Base-by-base conservation (phyloP, 2,797 vertebrate genomes). In the Nyctalus aviator region DNA sequence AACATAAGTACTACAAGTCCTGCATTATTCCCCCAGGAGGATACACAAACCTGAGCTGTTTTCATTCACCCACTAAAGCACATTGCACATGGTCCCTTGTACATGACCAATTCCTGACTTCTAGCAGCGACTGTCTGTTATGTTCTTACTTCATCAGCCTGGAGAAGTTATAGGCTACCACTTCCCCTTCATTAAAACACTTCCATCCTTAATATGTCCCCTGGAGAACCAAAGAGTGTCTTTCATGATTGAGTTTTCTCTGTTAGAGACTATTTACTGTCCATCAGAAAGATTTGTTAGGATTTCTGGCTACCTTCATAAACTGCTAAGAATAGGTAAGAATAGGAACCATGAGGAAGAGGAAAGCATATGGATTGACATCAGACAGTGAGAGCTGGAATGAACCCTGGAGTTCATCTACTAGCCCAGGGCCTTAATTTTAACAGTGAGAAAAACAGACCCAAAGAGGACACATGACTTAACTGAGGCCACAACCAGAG, bases 281-380 rank as follows among this genome's bases (percentile, higher is more conserved):
- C 62, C 35, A 5, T 68, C 46, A 84, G 73, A 72, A 88, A 92
- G 62, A 75, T 50, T 14, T 75, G 5, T 59, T 64, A 37, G 59
- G 59, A 84, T 77, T 95, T 81, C 91, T 73, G 79, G 72, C 46
- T n/a, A 62, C 62, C 86, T 77, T 85, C 27, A 17, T 68, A 68
- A 55, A 68, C 6, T 62, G 76, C 25, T 41, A 64, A n/a, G n/a
- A n/a, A n/a, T n/a, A 73, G 62, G 46, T 35, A 85, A 86, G 23
- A 91, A 87, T 18, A 17, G 41, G 68, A 79, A 85, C 32, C 50
- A 30, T 0, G n/a, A 88, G 53, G 32, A 64, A 82, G 25, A 69
- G 17, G 30, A 44, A 53, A 72, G 3, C 44, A 50, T 57, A 21
- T 71, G 79, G 69, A 48, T 55, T 10, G 8, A 57, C 13, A 53